Base-by-base conservation (phyloP, 2,113 vertebrate species). In the Nothocercus nigrocapillus region DNA sequence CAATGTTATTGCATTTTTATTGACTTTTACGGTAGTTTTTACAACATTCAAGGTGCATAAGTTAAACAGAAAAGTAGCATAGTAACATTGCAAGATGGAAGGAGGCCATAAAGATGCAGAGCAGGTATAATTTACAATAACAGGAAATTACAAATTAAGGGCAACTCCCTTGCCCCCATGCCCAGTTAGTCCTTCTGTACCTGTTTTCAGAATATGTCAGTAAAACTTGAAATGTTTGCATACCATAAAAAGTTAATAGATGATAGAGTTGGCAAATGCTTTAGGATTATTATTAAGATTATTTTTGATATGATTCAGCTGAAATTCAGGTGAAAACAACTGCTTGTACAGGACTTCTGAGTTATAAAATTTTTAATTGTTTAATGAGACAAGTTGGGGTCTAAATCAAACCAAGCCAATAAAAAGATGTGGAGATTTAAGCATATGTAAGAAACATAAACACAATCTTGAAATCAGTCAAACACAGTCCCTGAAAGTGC, bases 11-110 rank as follows among this genome's bases (percentile, higher is more conserved):
- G 93, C 93, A 79, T 94, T 97, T 97, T 96, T 95, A 96, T 96
- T 96, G 97, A 96, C 93, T 94, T 97, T 97, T 96, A 94, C 25
- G 4, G 93, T 88, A 92, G 70, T 88, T 98, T 98, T 98, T 98
- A 94, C 96, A 98, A 82, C 75, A 92, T 97, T 94, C 14, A 69
- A 95, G 88, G 94, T 95, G 94, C 82, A 90, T 93, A 97, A 96
- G 93, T 95, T 96, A 97, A 96, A 95, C 67, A 95, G 89, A 96
- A 95, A 96, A 95, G 87, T 95, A 97, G 84, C 85, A 80, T 3
- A 13, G 94, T 90, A 91, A 92, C 82, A 90, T 96, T 97, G 95
- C 75, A 87, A 95, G 96, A 95, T 94, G 93, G 96, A 97, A 97
- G 85, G 49, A 89, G 81, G 67, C 70, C 86, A 88, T 98, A 97